Conservation (phyloP, 23 tunicate genomes). For the Halocynthia roretzi region DNA sequence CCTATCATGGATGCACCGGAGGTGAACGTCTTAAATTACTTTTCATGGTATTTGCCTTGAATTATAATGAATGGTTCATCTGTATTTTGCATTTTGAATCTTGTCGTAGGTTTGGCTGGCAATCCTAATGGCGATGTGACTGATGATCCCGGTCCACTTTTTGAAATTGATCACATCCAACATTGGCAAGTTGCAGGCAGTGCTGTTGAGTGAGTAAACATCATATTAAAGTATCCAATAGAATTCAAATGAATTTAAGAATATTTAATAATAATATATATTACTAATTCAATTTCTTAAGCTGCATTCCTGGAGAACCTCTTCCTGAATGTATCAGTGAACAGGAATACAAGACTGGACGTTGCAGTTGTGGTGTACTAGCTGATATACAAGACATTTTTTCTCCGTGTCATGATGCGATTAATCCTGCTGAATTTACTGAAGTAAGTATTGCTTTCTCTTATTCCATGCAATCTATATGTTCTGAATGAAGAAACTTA, state of each 20-base stretch:
- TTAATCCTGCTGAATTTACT: constrained; percentile 22
- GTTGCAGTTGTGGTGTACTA: constrained; percentile 37
- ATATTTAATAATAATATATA: not conserved
- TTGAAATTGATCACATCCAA: constrained; percentile 14
- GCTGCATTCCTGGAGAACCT: constrained; percentile 39
- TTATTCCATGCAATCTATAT: not conserved
- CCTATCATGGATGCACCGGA: constrained; percentile 31
- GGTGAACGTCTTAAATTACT: constrained; percentile 11
- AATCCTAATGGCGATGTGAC: constrained; percentile 33
- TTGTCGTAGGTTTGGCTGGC: constrained; percentile 30
- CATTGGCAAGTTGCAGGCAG: constrained; percentile 27
- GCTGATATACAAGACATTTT: constrained; percentile 21
- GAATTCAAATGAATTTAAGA: not conserved
- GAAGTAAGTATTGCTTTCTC: constrained; percentile 17
- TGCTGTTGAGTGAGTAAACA: constrained; percentile 26
- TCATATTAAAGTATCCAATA: not conserved
- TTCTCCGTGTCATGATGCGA: not conserved
- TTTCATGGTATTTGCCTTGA: not conserved
- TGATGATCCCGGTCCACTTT: constrained; percentile 25
- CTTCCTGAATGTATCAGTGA: constrained; percentile 28
- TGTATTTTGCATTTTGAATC: too few species aligned
- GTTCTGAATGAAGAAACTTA: not conserved
- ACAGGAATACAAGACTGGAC: constrained; percentile 18
- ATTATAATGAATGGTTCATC: not conserved
- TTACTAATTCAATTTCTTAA: not conserved